Evolutionary conservation across 1,140 invertebrate genomes (phyloP), one percentile per base, ranked within the genome.

Genomic region (Carcinoscorpius rotundicauda): DNA sequence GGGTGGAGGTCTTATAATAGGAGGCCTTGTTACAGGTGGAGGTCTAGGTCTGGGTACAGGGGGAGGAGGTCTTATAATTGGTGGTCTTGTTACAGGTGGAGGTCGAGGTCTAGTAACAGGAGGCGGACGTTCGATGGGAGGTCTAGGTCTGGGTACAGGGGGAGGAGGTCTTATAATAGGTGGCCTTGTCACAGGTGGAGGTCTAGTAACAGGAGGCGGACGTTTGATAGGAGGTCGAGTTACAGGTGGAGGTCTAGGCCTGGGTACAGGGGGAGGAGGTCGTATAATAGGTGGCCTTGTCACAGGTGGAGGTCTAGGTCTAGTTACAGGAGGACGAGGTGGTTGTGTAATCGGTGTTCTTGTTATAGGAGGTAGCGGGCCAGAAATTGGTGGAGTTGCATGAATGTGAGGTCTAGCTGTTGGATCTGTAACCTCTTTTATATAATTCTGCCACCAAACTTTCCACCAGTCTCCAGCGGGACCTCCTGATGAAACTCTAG

Each of bases 361-460:
- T 51, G 66, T 58, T 11, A 63, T 60, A n/a, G 63, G 57, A 56
- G 61, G 60, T n/a, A 63, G 58, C 6, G 68, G 68, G n/a, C 64
- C 58, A 6, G 64, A 61, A 11, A 57, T 60, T 49, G 65, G 49
- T 49, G 61, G 63, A 53, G 64, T 66, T 9, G 68, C 63, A 51
- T 56, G 66, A 51, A 59, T 65, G 6, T 66, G n/a, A 3, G 69
- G 69, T 0, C 64, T 9, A 1, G 66, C 69, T n/a, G 69, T 70
- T 3, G 69, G 69, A 61, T 70, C 69, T n/a, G 66, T 67, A 29
- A 67, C 69, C 49, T 70, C 69, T 53, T 63, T 60, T 11, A 70
- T 70, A 57, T 70, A 70, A 63, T 66, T 66, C 49, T 10, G 49
- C 69, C 69, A 70, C 69, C 69, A 70, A 58, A 65, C 69, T 53